Evolutionary conservation across 2,888 invertebrate species (phyloP).

Genomic region (Prenolepis imparis): DNA sequence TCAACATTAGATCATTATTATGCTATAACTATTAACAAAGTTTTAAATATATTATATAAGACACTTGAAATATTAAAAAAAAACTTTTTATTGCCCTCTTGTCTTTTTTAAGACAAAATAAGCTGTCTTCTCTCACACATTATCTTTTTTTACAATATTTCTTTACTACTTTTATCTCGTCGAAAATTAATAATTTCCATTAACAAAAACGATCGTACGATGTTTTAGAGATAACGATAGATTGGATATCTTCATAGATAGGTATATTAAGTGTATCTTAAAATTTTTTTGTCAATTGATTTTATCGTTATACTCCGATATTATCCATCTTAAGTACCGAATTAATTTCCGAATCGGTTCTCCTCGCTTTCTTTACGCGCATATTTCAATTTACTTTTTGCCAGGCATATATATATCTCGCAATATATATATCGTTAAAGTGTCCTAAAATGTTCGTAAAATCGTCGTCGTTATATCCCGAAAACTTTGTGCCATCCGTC

Average conservation of each 20-base stretch:
- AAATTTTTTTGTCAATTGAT: not conserved
- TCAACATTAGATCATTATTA: not conserved
- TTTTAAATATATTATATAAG: not conserved
- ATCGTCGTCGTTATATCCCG: slow-evolving; percentile 41
- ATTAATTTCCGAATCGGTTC: not conserved
- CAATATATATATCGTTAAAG: slow-evolving; percentile 27
- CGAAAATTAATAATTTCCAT: not conserved
- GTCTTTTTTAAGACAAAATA: not conserved
- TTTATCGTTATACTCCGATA: not conserved
- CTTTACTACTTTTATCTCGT: not conserved
- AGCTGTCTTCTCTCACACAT: not conserved
- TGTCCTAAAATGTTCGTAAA: slow-evolving; percentile 34
- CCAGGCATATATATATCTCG: slow-evolving; percentile 7
- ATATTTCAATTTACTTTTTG: slow-evolving; percentile 24
- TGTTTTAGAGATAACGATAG: not conserved
- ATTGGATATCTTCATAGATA: not conserved
- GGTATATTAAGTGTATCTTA: not conserved
- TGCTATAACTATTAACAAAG: not conserved
- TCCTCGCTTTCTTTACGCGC: not conserved
- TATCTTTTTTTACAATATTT: not conserved
- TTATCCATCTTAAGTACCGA: not conserved
- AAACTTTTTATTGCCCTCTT: not conserved
- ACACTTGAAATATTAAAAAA: too few relatives aligned
- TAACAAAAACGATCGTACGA: not conserved
- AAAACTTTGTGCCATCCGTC: slow-evolving; percentile 43